phyloP scores from a whole-genome alignment of 1,140 invertebrate species.

The Apis laboriosa region DNA sequence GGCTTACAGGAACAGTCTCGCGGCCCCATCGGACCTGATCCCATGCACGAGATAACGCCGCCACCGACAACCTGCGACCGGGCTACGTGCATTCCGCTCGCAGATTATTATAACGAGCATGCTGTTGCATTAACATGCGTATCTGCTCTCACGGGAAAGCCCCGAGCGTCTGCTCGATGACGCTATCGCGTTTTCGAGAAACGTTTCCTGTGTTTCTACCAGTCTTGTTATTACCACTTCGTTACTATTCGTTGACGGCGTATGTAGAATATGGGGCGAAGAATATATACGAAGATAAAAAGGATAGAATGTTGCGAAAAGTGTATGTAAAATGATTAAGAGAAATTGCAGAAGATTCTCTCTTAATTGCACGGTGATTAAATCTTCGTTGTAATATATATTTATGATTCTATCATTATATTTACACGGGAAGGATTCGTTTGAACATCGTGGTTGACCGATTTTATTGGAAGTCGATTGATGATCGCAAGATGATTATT shows the following conservation, averaged over 20 bases:
- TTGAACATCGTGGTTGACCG: too few species aligned
- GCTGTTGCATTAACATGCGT: constrained; percentile 69
- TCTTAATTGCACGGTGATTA: too few species aligned
- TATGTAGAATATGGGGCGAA: neutral
- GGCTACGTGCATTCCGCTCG: constrained; percentile 60
- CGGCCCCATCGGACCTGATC: constrained; percentile 76
- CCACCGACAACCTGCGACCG: constrained; percentile 67
- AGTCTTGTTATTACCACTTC: neutral
- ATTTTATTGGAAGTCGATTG: too few species aligned
- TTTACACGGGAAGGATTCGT: too few species aligned
- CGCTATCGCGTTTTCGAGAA: constrained; percentile 17
- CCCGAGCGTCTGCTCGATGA: neutral
- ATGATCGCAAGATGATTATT: too few species aligned
- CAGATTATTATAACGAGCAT: constrained; percentile 75
- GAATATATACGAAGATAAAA: too few species aligned
- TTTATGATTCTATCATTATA: too few species aligned
- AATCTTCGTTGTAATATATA: too few species aligned
- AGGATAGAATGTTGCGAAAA: too few species aligned
- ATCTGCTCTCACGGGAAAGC: constrained; percentile 62
- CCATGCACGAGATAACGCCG: constrained; percentile 72
- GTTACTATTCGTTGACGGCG: neutral
- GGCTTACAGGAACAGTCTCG: constrained; percentile 76
- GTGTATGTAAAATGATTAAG: neutral
- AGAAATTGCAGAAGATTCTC: too few species aligned
- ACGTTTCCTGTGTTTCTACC: neutral